Base-by-base conservation (phyloP, 2,888 invertebrate species). In the Ochropleura plecta region DNA sequence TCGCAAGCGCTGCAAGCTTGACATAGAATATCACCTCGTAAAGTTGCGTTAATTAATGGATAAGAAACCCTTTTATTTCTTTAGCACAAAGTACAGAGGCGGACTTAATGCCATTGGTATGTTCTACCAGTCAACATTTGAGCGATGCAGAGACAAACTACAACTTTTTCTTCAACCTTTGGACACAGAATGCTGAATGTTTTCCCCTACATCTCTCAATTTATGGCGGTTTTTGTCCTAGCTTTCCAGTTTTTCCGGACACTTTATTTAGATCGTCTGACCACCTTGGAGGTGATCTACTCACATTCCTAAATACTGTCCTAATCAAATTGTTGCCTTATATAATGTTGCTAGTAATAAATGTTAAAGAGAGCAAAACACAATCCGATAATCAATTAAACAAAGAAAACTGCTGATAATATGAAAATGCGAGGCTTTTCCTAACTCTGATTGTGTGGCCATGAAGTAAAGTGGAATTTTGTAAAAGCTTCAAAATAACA, bases 381-480 rank as follows among this genome's bases (percentile, higher is more conserved):
- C 30, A n/a, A n/a, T 2, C 30, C 30, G 14, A 57, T 57, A 30
- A 57, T 73, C 10, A 46, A 73, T 67, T 73, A 71, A 73, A 69
- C 55, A 63, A 62, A 48, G 7, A 30, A 79, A 77, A 55, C 42
- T 74, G 68, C 57, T 73, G 65, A 72, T 76, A 66, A 40, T 59
- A 59, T 16, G 8, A 12, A 40, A 59, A 70, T 42, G n/a, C 48
- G 20, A 53, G 18, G 10, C 49, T 70, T 68, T 74, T 65, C 3
- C 40, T 79, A 63, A 44, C 59, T 66, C 10, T 68, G 40, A 20
- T 48, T 48, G 59, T 72, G 12, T 12, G 68, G 84, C 77, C 79
- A 68, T 65, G 20, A 77, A 71, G 40, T n/a, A 5, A 7, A 10
- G 0, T 51, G n/a, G 9, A 18, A 9, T 18, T 18, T 44, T 44